Evolutionary conservation across 2,888 invertebrate species (phyloP).

Genomic region (Ctenicera cuprea): DNA sequence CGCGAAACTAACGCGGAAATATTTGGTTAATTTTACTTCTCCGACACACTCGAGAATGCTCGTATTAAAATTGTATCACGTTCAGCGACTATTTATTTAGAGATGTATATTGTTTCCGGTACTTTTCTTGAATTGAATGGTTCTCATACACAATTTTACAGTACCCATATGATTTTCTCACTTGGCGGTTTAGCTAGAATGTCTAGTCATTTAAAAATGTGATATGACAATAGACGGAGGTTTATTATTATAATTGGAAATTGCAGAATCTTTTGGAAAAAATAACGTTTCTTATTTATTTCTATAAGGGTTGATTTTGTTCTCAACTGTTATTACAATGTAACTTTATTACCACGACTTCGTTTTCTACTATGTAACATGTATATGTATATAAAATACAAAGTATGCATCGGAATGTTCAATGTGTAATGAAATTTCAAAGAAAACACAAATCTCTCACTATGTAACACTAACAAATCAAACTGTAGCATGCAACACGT

Average conservation of each 20-base stretch:
- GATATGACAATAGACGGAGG: no score
- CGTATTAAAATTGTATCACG: constrained; percentile 23
- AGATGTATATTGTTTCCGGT: neutral
- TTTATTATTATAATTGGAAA: no score
- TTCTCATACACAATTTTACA: no score
- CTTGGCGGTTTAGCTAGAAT: no score
- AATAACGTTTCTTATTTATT: no score
- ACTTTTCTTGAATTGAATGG: neutral
- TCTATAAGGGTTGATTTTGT: no score
- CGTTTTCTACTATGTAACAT: no score
- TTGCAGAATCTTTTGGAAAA: no score
- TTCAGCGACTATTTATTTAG: neutral
- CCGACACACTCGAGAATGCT: neutral
- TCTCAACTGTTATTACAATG: no score
- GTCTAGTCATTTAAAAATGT: no score
- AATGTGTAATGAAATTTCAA: neutral
- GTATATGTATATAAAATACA: neutral
- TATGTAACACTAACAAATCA: constrained; percentile 12
- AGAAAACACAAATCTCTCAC: neutral
- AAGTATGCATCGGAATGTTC: constrained; percentile 17
- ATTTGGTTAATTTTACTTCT: constrained; percentile 14
- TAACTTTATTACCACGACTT: no score
- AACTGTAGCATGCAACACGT: constrained; percentile 13
- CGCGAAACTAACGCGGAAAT: constrained; percentile 6
- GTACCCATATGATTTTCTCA: no score